Conservation (phyloP, 2,113 vertebrate species). For the Coptodon rendalli region DNA sequence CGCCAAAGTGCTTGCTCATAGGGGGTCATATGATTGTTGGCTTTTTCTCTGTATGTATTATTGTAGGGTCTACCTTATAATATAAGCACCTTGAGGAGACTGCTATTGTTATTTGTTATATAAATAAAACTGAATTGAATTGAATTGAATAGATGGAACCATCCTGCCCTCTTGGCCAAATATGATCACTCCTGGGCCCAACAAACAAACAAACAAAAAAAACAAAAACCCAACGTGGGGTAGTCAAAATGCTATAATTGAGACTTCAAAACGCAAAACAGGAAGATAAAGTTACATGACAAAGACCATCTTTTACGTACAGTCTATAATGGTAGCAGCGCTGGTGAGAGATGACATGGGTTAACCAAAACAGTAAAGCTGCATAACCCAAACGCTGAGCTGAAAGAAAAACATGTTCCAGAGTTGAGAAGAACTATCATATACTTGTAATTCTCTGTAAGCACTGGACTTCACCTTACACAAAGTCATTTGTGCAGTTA, state of each 20-base stretch:
- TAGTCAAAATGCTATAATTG: background rate
- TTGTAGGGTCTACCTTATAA: background rate
- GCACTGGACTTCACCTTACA: accelerated
- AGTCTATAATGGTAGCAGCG: background rate
- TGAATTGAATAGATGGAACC: background rate
- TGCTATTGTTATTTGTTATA: background rate
- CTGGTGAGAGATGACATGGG: background rate
- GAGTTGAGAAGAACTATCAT: background rate
- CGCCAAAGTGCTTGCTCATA: background rate
- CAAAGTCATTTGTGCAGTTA: accelerated
- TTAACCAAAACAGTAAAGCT: background rate
- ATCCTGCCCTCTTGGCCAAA: background rate
- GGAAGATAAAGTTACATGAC: accelerated
- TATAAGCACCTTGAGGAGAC: background rate
- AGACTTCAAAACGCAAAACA: background rate
- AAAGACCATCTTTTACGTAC: background rate
- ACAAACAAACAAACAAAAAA: background rate
- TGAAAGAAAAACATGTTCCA: background rate
- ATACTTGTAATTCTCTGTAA: background rate
- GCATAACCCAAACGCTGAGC: background rate
- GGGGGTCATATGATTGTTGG: background rate
- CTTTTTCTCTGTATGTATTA: background rate
- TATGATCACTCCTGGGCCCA: background rate
- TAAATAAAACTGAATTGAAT: background rate
- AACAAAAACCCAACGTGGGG: accelerated